phyloP scores from a whole-genome alignment of 2,888 invertebrate species.

The Cerastis leucographa region DNA sequence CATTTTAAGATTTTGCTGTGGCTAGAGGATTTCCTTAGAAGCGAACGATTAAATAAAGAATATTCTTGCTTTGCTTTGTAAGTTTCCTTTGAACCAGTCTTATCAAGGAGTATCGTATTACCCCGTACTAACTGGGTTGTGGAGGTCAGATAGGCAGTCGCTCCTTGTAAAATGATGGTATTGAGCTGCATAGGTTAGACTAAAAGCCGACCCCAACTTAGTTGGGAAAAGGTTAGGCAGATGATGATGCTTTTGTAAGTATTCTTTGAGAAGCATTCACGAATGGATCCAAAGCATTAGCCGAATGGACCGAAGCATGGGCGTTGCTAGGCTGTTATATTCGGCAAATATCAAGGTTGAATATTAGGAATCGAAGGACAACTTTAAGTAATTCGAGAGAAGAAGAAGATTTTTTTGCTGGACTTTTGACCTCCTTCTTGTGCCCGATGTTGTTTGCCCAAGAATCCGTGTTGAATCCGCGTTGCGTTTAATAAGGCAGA shows the following conservation, averaged over 20 bases:
- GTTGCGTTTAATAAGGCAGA: not conserved
- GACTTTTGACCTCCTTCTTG: not conserved
- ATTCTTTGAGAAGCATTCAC: not conserved
- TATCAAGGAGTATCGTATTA: too few relatives aligned
- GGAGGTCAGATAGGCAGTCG: too few relatives aligned
- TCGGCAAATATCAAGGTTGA: not conserved
- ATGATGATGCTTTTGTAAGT: not conserved
- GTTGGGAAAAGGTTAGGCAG: too few relatives aligned
- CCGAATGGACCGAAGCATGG: too few relatives aligned
- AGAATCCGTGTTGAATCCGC: too few relatives aligned
- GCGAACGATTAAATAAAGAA: not conserved
- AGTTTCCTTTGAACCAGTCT: not conserved
- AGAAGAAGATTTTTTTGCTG: not conserved
- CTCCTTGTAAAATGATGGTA: too few relatives aligned
- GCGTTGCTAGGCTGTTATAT: not conserved
- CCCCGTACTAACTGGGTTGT: too few relatives aligned
- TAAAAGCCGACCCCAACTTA: too few relatives aligned
- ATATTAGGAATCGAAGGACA: not conserved
- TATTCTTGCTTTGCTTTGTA: not conserved
- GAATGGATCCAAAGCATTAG: not conserved
- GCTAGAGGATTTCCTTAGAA: not conserved
- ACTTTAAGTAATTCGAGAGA: not conserved
- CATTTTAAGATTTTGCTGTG: not conserved
- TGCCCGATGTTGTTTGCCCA: not conserved
- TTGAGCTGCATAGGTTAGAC: too few relatives aligned